These are phyloP conservation scores for Antheraea yamamai DNA, from an alignment of 2,888 invertebrate genomes.

Conservation along the genomic window DNA sequence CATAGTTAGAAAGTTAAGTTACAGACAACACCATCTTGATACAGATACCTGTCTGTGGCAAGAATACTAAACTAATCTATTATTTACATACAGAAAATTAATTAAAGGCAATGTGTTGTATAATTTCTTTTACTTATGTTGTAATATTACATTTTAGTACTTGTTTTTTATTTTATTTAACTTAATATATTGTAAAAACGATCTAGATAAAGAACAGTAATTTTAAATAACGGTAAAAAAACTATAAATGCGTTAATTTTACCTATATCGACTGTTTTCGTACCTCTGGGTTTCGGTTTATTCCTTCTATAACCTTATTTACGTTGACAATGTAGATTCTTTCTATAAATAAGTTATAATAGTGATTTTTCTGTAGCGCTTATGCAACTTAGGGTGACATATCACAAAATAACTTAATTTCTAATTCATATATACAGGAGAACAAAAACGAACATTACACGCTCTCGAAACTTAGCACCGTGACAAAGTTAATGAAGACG, in stretches of 20 bases:
- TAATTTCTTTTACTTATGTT: neutral
- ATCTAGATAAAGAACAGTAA: too few species aligned
- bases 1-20: too few species aligned
- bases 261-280: neutral
- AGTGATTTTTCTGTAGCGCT: neutral
- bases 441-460: slow-evolving; percentile 23
- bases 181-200: too few species aligned
- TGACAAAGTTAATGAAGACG: slow-evolving; percentile 66
- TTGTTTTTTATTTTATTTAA: too few species aligned
- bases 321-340: neutral
- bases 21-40: too few species aligned
- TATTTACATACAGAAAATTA: too few species aligned
- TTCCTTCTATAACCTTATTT: neutral
- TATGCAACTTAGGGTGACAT: neutral
- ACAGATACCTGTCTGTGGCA: too few species aligned
- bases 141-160: too few species aligned
- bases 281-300: neutral
- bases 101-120: neutral
- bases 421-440: slow-evolving; percentile 18
- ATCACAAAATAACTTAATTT: slow-evolving; percentile 2
- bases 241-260: too few species aligned
- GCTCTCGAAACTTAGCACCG: slow-evolving; percentile 38
- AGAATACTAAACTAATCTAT: too few species aligned
- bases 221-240: too few species aligned
- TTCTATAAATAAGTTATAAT: neutral